phyloP scores from a whole-genome alignment of 2,888 invertebrate species.

The Lochmaea crataegi region DNA sequence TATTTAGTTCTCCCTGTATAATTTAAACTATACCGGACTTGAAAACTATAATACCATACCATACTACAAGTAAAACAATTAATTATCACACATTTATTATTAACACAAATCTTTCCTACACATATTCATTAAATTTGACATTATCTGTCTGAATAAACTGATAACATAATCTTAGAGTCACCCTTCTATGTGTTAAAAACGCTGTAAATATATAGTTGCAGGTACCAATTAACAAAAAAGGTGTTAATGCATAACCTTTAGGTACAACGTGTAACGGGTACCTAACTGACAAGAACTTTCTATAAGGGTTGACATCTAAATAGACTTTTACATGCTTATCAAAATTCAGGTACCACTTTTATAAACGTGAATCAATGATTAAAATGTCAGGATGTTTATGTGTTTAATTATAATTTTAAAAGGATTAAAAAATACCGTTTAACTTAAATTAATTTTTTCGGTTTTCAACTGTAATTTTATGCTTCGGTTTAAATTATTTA shows the following conservation, averaged over 20 bases:
- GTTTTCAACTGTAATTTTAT: background rate
- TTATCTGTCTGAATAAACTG: conserved; percentile 15
- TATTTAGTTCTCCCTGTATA: too few species aligned
- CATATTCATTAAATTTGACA: conserved; percentile 22
- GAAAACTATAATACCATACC: too few species aligned
- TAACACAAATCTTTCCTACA: background rate
- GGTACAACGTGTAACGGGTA: conserved; percentile 10
- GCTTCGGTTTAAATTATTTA: too few species aligned
- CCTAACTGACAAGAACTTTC: conserved; percentile 29
- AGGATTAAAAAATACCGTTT: conserved; percentile 1
- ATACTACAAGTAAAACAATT: background rate
- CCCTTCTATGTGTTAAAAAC: conserved; percentile 18
- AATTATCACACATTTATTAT: background rate
- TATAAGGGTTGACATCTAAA: conserved; percentile 33
- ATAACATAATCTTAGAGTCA: conserved; percentile 19
- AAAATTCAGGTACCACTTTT: conserved; percentile 34
- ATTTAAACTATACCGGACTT: too few species aligned
- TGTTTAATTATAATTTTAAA: conserved; percentile 6
- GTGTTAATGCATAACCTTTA: conserved; percentile 34
- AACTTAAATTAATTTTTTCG: background rate
- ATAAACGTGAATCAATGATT: conserved; percentile 29
- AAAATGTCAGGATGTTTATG: conserved; percentile 10
- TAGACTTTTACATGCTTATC: conserved; percentile 33
- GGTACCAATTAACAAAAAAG: conserved; percentile 34
- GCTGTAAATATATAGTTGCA: conserved; percentile 27